phyloP scores from a whole-genome alignment of 2,888 invertebrate genomes.

The Hemistola chrysoprasaria region DNA sequence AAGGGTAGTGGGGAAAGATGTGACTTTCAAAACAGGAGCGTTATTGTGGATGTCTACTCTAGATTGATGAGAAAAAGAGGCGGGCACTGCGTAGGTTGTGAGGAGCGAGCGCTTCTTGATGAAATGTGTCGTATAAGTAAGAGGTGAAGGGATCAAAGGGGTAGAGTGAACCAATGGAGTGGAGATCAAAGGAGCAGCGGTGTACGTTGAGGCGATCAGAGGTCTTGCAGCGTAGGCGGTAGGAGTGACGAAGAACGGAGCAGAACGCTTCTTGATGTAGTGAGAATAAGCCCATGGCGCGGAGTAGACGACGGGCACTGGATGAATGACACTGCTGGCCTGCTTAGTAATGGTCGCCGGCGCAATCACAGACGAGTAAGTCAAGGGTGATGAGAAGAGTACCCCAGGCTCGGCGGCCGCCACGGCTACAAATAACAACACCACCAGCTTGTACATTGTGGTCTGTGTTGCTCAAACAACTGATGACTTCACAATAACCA shows the following conservation, averaged over 20 bases:
- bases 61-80: constrained; percentile 48
- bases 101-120: constrained; percentile 57
- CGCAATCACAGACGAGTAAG: constrained; percentile 44
- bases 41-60: constrained; percentile 43
- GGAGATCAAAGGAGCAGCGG: constrained; percentile 39
- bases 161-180: constrained; percentile 45
- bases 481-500: constrained; percentile 50
- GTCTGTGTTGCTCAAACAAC: constrained; percentile 70
- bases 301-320: constrained; percentile 56
- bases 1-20: constrained; percentile 41
- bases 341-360: constrained; percentile 62
- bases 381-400: constrained; percentile 34
- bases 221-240: constrained; percentile 45
- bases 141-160: constrained; percentile 46
- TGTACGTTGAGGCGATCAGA: constrained; percentile 43
- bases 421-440: constrained; percentile 82
- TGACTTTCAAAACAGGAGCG: constrained; percentile 36
- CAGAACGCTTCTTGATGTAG: constrained; percentile 51
- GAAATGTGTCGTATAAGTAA: constrained; percentile 42
- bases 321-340: constrained; percentile 70
- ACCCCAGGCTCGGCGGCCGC: constrained; percentile 68
- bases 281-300: constrained; percentile 49
- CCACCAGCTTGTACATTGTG: constrained; percentile 79
- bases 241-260: constrained; percentile 28
- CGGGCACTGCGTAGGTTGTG: constrained; percentile 43